These are phyloP conservation scores for Rhinogobio ventralis DNA, from an alignment of 2,797 vertebrate genomes.

Conservation along the genomic window DNA sequence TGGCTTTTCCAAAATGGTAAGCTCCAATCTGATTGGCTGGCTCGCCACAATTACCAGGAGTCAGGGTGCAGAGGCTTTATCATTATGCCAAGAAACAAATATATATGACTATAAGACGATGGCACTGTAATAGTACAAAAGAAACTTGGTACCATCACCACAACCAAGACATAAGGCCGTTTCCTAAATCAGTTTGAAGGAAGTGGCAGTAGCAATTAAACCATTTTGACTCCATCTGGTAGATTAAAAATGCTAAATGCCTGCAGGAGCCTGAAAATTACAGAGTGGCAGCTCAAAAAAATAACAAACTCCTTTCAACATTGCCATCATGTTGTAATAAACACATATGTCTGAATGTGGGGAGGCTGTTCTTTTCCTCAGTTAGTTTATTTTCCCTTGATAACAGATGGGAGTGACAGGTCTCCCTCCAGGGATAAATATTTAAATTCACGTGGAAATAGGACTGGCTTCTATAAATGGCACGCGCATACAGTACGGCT, in stretches of 20 bases:
- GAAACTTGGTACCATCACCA: not conserved
- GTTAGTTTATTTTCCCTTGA: conserved; percentile 34
- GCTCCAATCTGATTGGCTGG: conserved; percentile 10
- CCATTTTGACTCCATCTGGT: conserved; percentile 52
- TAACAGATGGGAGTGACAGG: conserved; percentile 29
- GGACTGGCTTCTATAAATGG: conserved; percentile 42
- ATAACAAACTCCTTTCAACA: conserved; percentile 21
- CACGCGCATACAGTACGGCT: not conserved
- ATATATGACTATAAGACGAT: not conserved
- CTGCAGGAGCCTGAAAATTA: conserved; percentile 11
- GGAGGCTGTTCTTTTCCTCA: conserved; percentile 32
- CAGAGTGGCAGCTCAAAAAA: conserved; percentile 10
- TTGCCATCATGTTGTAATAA: conserved; percentile 42
- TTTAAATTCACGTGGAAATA: conserved; percentile 42
- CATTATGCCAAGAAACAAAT: not conserved
- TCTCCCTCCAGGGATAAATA: conserved; percentile 39
- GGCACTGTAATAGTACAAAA: not conserved
- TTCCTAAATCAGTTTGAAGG: conserved; percentile 1
- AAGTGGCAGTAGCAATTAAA: conserved; percentile 53
- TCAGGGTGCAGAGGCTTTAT: not conserved
- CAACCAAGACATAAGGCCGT: not conserved
- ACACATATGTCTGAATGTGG: conserved; percentile 36
- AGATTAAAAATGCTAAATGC: conserved; percentile 50
- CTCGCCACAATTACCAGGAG: not conserved
- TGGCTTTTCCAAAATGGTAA: conserved; percentile 8